Evolutionary conservation across 1,140 invertebrate species (phyloP), one percentile per base, ranked within the genome.

Genomic region (Rhyzopertha dominica): DNA sequence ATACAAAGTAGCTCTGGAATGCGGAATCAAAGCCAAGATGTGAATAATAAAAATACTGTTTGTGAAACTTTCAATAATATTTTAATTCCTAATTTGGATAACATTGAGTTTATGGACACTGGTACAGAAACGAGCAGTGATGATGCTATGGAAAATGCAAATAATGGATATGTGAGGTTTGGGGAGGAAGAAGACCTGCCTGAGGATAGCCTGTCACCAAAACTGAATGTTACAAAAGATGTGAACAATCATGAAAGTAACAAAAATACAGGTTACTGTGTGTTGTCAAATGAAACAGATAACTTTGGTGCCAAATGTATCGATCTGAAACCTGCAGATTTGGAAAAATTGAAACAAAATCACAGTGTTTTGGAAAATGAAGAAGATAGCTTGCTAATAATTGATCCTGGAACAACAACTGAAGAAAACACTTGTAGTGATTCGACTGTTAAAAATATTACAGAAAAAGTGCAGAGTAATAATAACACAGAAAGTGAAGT

Each of bases 31-130:
- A 31, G 18, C 9, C 44, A 46, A 38, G 47, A 52, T n/a, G 5
- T 46, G 26, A 38, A 26, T 4, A 48, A 47, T 14, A 53, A 48
- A 45, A 54, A 30, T 7, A 55, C 44, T 17, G 47, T 49, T 16
- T 53, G 43, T 1, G 56, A 62, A 47, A 47, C 56, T 3, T 65
- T 74, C 23, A 70, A 71, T 38, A 61, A 37, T 39, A 51, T 60
- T 24, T 34, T 59, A 10, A 53, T 39, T 39, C 47, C 50, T n/a
- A 60, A 74, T 51, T 58, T 74, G 7, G 73, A 76, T 36, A 68
- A 65, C 48, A 81, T 87, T 36, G 83, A 85, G 56, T 88, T 80
- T 47, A 84, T 85, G 81, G 85, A 87, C 53, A 84, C 81, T 0
- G 81, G 81, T 2, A 81, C 78, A 0, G 81, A 77, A 59, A 74